Evolutionary conservation across 1,140 invertebrate species (phyloP), one percentile per base, ranked within the genome.

Genomic region (Centruroides sculpturatus): DNA sequence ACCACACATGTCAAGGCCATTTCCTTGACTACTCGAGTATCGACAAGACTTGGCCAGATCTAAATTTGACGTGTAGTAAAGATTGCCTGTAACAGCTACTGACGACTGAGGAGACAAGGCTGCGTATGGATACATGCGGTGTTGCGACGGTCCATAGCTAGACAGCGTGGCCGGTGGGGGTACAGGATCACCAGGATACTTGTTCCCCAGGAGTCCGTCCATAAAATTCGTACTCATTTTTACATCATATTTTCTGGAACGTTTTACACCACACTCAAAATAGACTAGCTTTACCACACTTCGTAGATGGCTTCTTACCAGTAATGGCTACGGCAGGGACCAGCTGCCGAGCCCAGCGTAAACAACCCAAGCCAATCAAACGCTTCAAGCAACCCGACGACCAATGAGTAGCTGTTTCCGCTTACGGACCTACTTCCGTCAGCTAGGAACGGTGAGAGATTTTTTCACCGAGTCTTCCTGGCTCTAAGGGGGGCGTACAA

Each of bases 141-240:
- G 64, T 47, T 61, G 55, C 66, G 69, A 70, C 56, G 71, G 68
- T 50, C 67, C 70, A 65, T 72, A 72, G 66, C 69, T 71, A 57
- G 71, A 67, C 63, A 71, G 67, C n/a, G 64, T 62, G 35, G 62
- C 62, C 65, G 56, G 64, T 65, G 47, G 52, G 82, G 83, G 77
- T 82, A 66, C 82, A 71, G 84, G 85, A 77, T 85, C 85, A 71
- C 84, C 83, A 82, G 86, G 83, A 79, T 92, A 93, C 82, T 63
- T 64, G 69, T 89, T 89, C 78, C 62, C 89, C 78, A 93, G 84
- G 87, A 92, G 92, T 81, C 87, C 91, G 87, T 92, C 89, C 79
- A 92, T 90, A 82, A 92, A 92, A 84, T 92, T 92, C 78, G 86
- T 88, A 85, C 85, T 92, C 89, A 92, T 92, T 80, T 81, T 83